Percentiles rank a stretch among this genome's conserved stretches.
Conservation (phyloP, 2,797 vertebrate species). For the Arnoldichthys spilopterus region DNA sequence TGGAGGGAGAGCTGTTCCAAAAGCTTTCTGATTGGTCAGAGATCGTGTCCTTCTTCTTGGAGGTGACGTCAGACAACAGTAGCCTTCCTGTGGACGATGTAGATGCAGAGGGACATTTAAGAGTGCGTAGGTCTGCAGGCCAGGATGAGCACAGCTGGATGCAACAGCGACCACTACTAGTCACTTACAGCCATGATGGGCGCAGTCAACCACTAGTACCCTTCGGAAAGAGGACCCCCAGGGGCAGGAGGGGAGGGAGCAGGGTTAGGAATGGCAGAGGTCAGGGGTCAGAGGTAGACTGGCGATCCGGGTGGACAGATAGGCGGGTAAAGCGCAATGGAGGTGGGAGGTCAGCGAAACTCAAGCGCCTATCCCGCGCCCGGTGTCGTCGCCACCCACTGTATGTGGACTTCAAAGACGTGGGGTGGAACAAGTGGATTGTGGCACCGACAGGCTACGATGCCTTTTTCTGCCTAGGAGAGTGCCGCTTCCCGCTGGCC, state of each 20-base stretch:
- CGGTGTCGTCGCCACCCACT: conserved; percentile 82
- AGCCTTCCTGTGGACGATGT: conserved; percentile 51
- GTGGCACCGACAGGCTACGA: conserved; percentile 85
- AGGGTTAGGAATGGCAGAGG: conserved; percentile 57
- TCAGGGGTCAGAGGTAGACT: conserved; percentile 60
- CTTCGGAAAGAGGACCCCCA: conserved; percentile 65
- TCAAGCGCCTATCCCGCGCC: conserved; percentile 77
- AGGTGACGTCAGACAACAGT: conserved; percentile 72
- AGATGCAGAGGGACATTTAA: conserved; percentile 69
- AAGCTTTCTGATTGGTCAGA: conserved; percentile 58
- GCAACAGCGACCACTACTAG: conserved; percentile 82
- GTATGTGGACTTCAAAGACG: conserved; percentile 86
- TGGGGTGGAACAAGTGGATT: conserved; percentile 88
- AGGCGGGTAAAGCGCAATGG: conserved; percentile 81
- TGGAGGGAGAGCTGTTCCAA: conserved; percentile 73
- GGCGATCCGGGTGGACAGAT: conserved; percentile 64
- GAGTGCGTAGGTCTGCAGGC: conserved; percentile 77
- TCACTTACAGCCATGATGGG: conserved; percentile 83
- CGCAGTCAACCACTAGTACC: conserved; percentile 76
- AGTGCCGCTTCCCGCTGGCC: conserved; percentile 85
- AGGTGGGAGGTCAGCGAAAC: conserved; percentile 75
- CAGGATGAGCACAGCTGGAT: conserved; percentile 81
- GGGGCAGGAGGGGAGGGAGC: conserved; percentile 67
- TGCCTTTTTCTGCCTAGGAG: conserved; percentile 85
- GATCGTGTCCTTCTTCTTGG: conserved; percentile 75